These are phyloP conservation scores for Hippopotamyrus pictus DNA, from an alignment of 2,797 vertebrate species.

Conservation along the genomic window DNA sequence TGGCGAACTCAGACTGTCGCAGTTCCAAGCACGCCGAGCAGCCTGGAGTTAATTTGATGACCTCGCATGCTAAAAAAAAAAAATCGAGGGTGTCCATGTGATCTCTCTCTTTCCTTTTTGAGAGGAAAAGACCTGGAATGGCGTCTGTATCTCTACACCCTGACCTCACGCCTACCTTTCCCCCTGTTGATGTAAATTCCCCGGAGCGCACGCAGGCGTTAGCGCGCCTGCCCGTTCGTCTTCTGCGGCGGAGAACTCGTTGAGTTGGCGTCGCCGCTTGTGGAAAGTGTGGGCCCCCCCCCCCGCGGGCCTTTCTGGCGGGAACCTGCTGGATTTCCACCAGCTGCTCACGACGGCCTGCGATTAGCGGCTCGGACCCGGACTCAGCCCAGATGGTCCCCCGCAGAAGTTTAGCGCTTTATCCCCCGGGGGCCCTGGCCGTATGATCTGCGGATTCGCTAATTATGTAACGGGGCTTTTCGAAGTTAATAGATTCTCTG, in stretches of 20 bases:
- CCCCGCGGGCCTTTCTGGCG: neutral
- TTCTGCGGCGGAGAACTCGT: neutral
- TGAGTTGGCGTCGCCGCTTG: neutral
- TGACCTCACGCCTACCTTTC: neutral
- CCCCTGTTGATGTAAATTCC: neutral
- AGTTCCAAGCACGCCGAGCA: neutral
- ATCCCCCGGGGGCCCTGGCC: neutral
- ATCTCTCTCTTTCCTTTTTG: neutral
- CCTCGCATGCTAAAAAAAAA: neutral
- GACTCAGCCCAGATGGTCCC: neutral
- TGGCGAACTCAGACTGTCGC: neutral
- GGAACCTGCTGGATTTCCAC: neutral
- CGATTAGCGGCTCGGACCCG: neutral
- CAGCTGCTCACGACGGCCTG: neutral
- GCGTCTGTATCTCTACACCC: neutral
- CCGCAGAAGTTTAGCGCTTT: neutral
- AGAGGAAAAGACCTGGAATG: neutral
- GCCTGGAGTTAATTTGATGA: conserved; percentile 2
- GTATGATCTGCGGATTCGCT: neutral
- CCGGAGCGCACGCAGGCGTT: neutral
- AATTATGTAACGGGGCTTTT: conserved; percentile 17
- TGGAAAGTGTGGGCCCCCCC: neutral
- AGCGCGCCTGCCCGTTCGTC: neutral
- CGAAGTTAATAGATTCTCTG: conserved; percentile 27
- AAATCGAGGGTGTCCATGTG: neutral